Conservation (phyloP, 2,113 vertebrate species). For the Passer montanus region DNA sequence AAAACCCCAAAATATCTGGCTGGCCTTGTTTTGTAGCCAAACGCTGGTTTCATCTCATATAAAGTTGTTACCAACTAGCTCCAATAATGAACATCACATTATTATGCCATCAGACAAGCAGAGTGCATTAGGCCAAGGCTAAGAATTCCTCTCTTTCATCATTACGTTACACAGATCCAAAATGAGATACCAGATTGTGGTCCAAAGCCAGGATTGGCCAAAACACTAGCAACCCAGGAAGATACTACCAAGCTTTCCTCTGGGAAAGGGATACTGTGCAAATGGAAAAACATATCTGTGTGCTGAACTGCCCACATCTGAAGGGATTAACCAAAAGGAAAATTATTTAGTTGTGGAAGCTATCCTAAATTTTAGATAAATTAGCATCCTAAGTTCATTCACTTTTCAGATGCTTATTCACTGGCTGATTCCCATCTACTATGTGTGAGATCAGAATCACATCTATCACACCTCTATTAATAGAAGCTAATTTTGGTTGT, state of each 20-base stretch:
- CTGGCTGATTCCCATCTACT: not conserved
- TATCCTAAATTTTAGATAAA: not conserved
- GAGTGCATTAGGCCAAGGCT: not conserved
- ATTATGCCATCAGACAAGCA: not conserved
- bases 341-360: not conserved
- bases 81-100: not conserved
- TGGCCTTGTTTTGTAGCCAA: not conserved
- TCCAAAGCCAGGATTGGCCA: not conserved
- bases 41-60: not conserved
- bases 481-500: not conserved
- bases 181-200: not conserved
- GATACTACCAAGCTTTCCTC: not conserved
- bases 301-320: not conserved
- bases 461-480: not conserved
- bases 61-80: not conserved
- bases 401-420: not conserved
- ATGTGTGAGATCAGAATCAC: not conserved
- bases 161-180: not conserved
- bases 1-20: not conserved
- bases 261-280: not conserved
- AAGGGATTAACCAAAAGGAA: not conserved
- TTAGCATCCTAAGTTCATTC: not conserved
- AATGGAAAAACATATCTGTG: not conserved
- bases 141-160: not conserved
- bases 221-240: not conserved